Evolutionary conservation across 2,113 vertebrate genomes (phyloP).

Genomic region (Rattus norvegicus): DNA sequence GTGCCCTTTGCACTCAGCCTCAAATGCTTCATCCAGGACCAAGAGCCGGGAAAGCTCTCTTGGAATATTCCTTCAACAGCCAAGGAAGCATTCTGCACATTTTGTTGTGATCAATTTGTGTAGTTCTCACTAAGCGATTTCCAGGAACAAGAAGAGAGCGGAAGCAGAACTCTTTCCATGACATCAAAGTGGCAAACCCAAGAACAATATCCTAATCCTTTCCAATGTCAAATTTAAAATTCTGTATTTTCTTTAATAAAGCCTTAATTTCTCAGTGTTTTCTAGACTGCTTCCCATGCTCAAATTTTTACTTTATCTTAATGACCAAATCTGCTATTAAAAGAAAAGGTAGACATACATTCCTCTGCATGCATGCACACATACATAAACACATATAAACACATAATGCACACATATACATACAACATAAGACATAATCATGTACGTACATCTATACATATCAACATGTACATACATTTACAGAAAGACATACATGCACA

Average conservation of each 20-base stretch:
- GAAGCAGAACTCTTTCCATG: neutral
- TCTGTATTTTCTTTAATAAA: neutral
- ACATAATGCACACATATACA: neutral
- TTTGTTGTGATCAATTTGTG: neutral
- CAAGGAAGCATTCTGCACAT: neutral
- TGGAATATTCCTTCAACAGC: neutral
- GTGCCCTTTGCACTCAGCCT: neutral
- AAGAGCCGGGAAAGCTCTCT: neutral
- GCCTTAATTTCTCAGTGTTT: neutral
- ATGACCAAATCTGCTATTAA: conserved; percentile 28
- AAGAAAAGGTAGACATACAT: neutral
- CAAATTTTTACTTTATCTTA: neutral
- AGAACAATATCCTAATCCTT: neutral
- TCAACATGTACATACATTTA: neutral
- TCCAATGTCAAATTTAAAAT: conserved; percentile 27
- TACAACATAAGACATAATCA: neutral
- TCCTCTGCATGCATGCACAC: neutral
- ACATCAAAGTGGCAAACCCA: neutral
- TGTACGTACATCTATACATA: neutral
- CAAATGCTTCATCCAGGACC: neutral
- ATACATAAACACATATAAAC: neutral
- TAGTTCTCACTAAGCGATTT: neutral
- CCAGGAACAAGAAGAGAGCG: neutral
- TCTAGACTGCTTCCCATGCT: neutral
- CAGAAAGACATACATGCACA: neutral